Conservation (phyloP, 2,888 invertebrate species). For the Aphidoletes aphidimyza region DNA sequence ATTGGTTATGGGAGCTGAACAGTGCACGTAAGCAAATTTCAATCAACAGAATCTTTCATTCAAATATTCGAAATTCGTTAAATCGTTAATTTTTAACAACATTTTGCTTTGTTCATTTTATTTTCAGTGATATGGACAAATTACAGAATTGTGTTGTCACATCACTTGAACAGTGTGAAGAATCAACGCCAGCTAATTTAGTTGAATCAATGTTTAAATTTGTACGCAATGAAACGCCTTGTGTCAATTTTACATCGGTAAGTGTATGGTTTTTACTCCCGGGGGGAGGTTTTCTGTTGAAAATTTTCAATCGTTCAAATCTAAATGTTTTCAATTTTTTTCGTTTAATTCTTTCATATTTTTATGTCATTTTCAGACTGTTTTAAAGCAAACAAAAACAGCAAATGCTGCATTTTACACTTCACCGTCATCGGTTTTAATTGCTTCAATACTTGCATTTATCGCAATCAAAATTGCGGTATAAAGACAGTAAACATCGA, state of each 20-base stretch:
- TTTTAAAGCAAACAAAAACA: background rate
- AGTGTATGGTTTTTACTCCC: no score
- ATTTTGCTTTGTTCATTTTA: background rate
- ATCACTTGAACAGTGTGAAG: conserved; percentile 71
- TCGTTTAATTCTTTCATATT: background rate
- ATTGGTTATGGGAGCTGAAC: conserved; percentile 71
- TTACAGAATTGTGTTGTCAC: conserved; percentile 63
- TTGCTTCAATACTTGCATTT: background rate
- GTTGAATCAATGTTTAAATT: conserved; percentile 80
- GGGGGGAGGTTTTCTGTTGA: no score
- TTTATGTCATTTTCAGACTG: background rate
- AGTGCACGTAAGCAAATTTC: conserved; percentile 60
- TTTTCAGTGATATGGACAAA: conserved; percentile 61
- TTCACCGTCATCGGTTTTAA: background rate
- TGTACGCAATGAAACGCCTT: conserved; percentile 75
- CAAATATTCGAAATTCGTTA: background rate
- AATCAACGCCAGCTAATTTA: conserved; percentile 83
- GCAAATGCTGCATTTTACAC: background rate
- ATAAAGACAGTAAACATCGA: background rate
- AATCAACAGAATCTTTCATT: background rate
- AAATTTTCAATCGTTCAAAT: background rate
- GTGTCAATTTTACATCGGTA: conserved; percentile 61
- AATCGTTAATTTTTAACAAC: background rate
- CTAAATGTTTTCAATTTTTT: background rate
- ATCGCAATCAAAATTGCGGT: background rate